Base-by-base conservation (phyloP, 2,888 invertebrate genomes). In the Liposcelis brunnea region DNA sequence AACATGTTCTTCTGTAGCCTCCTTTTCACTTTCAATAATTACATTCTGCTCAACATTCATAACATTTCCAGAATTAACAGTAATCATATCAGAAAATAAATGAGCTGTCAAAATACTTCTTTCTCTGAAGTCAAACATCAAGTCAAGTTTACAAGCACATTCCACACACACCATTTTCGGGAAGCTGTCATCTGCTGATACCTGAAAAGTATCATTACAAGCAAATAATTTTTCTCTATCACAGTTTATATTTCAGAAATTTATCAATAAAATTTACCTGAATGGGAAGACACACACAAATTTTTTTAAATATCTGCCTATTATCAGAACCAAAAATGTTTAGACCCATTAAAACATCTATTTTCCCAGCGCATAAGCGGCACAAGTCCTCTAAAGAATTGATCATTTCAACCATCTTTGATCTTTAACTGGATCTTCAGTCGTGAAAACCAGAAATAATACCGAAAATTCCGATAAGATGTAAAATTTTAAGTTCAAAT, bases 121-220 rank as follows among this genome's bases (percentile, higher is more conserved):
- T 51, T 71, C 69, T 46, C 70, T 64, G 55, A 74, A 73, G 44
- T 72, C 70, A 52, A 64, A 69, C 45, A 72, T 58, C 43, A 69
- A 59, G 50, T 74, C 72, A 44, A 74, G 54, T 54, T 73, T 73
- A 50, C 65, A 71, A 10, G 70, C 61, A 53, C 73, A 73, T 40
- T 67, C 65, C 50, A 68, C 67, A 52, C 73, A 74, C 2, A 74
- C 65, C 56, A 71, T 67, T 61, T 74, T 74, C 15, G 73, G 72
- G 38, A 73, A 59, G 51, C 68, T 67, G 55, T 73, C 73, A 15
- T 61, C 57, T 57, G 67, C 61, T 37, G 68, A 66, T 21, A 73
- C 66, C 73, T 72, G 51, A 18, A 59, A 60, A 43, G 47, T 51
- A n/a, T 33, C 11, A 38, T 19, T 21, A 31, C 31, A 19, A 33